These are phyloP conservation scores for Leptinotarsa defecta DNA, from an alignment of 1,140 invertebrate genomes.

Conservation along the genomic window DNA sequence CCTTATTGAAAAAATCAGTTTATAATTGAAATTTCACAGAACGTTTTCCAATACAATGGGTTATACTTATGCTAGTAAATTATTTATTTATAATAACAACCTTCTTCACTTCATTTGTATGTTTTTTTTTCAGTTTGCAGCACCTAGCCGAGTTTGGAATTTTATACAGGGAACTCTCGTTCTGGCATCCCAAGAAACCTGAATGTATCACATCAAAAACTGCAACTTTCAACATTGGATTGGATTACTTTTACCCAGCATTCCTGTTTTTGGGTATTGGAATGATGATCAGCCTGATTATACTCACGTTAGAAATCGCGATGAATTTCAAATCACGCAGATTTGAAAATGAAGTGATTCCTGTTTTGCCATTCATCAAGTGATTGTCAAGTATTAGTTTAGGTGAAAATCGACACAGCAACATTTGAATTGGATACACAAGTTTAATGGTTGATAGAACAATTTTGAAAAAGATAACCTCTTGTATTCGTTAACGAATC, in stretches of 20 bases:
- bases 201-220: slow-evolving; percentile 34
- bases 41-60: too few species aligned
- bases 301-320: slow-evolving; percentile 31
- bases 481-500: too few species aligned
- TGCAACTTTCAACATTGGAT: slow-evolving; percentile 31
- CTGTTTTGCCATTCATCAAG: background rate
- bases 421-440: too few species aligned
- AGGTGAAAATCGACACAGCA: too few species aligned
- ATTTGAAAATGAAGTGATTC: background rate
- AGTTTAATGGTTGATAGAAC: too few species aligned
- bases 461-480: too few species aligned
- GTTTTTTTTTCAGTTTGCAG: slow-evolving; percentile 36
- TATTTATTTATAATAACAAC: too few species aligned
- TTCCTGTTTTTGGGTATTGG: slow-evolving; percentile 38
- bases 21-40: too few species aligned
- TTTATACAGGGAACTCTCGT: slow-evolving; percentile 31
- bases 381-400: background rate
- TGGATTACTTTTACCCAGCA: slow-evolving; percentile 43
- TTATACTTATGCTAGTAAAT: too few species aligned
- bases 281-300: slow-evolving; percentile 37
- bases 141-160: slow-evolving; percentile 39
- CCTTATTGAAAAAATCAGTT: too few species aligned
- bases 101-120: background rate
- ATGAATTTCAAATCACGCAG: background rate
- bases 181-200: slow-evolving; percentile 44